Evolutionary conservation across 2,888 invertebrate species (phyloP).

Genomic region (Petrolisthes manimaculis): DNA sequence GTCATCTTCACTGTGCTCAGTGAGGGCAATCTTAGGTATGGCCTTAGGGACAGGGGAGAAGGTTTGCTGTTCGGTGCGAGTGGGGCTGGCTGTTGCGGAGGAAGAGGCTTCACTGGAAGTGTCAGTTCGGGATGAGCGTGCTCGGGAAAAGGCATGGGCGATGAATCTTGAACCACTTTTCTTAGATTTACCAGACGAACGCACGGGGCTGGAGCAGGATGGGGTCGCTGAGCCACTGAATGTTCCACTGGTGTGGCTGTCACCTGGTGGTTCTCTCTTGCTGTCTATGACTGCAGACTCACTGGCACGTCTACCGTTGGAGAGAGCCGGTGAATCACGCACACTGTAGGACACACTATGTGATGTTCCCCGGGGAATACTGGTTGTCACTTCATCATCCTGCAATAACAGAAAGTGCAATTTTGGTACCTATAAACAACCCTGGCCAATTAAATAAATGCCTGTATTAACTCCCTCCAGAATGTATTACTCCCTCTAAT

Average conservation of each 20-base stretch:
- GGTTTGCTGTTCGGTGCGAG: slow-evolving; percentile 7
- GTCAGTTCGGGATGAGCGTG: slow-evolving; percentile 31
- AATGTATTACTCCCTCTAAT: too few species aligned
- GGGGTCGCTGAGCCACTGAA: slow-evolving; percentile 44
- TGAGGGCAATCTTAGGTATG: slow-evolving; percentile 55
- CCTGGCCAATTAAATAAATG: too few species aligned
- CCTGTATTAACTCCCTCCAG: too few species aligned
- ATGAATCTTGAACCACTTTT: slow-evolving; percentile 53
- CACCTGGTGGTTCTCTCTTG: slow-evolving; percentile 5
- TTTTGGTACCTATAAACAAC: too few species aligned
- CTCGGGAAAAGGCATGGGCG: slow-evolving; percentile 54
- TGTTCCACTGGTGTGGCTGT: slow-evolving; percentile 19
- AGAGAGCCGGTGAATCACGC: not conserved
- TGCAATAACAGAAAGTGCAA: not conserved
- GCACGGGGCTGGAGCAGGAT: slow-evolving; percentile 31
- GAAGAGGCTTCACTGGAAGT: slow-evolving; percentile 29
- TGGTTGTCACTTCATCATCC: slow-evolving; percentile 15
- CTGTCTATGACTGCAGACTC: slow-evolving; percentile 43
- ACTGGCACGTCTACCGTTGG: slow-evolving; percentile 43
- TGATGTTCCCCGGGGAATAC: not conserved
- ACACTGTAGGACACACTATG: slow-evolving; percentile 29
- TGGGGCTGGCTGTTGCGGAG: slow-evolving; percentile 39
- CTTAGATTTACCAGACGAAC: slow-evolving; percentile 22
- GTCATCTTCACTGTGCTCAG: slow-evolving; percentile 59
- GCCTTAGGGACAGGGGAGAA: slow-evolving; percentile 13